Percentiles rank a stretch among this genome's conserved stretches.
phyloP scores from a whole-genome alignment of 2,888 invertebrate genomes.

The Zonitis immaculata region DNA sequence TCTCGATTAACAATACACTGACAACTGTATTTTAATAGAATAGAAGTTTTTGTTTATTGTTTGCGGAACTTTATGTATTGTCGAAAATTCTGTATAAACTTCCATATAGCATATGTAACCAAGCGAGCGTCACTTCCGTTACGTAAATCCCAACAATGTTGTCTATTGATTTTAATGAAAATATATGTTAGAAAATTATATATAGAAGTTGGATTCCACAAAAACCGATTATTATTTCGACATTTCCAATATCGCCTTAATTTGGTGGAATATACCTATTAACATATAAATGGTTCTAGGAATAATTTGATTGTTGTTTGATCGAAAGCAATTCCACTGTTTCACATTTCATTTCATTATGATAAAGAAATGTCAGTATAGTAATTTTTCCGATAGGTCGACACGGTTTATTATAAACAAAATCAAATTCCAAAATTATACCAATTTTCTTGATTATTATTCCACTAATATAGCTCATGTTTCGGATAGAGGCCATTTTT shows the following conservation, averaged over 20 bases:
- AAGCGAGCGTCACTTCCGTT: not conserved
- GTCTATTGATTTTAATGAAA: not conserved
- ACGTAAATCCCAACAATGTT: not conserved
- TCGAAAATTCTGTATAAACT: not conserved
- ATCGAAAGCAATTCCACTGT: conserved; percentile 13
- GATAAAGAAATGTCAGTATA: conserved; percentile 15
- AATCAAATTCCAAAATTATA: not conserved
- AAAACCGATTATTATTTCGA: too few species aligned
- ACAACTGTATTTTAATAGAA: not conserved
- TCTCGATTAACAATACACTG: not conserved
- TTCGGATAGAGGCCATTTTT: not conserved
- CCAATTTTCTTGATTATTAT: not conserved
- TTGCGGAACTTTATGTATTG: not conserved
- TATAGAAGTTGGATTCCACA: not conserved
- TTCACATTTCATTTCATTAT: conserved; percentile 13
- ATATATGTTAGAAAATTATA: not conserved
- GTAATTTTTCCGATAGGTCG: conserved; percentile 12
- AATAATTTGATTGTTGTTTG: conserved; percentile 3
- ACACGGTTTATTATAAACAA: not conserved
- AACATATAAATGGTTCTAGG: conserved; percentile 18
- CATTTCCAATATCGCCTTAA: conserved; percentile 7
- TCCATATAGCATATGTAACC: not conserved
- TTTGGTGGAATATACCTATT: conserved; percentile 15
- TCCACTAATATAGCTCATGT: not conserved
- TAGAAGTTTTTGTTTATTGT: not conserved